Percentiles rank a stretch among this genome's conserved stretches.
phyloP scores from a whole-genome alignment of 2,113 vertebrate species.

The Mirounga angustirostris region DNA sequence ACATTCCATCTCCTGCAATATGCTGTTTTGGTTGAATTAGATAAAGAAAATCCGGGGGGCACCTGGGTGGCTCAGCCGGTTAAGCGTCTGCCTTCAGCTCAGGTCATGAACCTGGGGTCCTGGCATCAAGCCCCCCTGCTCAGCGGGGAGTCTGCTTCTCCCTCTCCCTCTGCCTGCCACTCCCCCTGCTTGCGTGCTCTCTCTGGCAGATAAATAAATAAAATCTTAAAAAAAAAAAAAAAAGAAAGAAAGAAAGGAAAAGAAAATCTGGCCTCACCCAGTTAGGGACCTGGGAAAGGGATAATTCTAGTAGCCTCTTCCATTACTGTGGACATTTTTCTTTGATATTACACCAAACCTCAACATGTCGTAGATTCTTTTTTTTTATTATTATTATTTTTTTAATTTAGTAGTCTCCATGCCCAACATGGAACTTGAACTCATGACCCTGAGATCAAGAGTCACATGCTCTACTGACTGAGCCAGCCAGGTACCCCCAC shows the following conservation, averaged over 20 bases:
- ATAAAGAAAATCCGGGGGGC: not conserved
- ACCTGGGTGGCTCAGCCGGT: not conserved
- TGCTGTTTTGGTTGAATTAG: not conserved
- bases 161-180: too few species aligned
- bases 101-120: too few species aligned
- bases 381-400: not conserved
- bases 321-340: not conserved
- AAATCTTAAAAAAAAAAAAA: too few species aligned
- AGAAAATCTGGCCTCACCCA: not conserved
- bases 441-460: not conserved
- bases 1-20: not conserved
- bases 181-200: too few species aligned
- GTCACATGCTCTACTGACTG: not conserved
- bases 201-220: too few species aligned
- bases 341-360: not conserved
- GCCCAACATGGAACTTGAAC: not conserved
- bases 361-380: not conserved
- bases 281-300: too few species aligned
- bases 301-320: not conserved
- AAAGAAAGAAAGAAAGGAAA: not conserved
- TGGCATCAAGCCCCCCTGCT: too few species aligned
- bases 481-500: not conserved
- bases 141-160: too few species aligned
- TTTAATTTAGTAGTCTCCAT: not conserved
- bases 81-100: not conserved